Base-by-base conservation (phyloP, 2,797 vertebrate genomes). In the Tapera naevia region DNA sequence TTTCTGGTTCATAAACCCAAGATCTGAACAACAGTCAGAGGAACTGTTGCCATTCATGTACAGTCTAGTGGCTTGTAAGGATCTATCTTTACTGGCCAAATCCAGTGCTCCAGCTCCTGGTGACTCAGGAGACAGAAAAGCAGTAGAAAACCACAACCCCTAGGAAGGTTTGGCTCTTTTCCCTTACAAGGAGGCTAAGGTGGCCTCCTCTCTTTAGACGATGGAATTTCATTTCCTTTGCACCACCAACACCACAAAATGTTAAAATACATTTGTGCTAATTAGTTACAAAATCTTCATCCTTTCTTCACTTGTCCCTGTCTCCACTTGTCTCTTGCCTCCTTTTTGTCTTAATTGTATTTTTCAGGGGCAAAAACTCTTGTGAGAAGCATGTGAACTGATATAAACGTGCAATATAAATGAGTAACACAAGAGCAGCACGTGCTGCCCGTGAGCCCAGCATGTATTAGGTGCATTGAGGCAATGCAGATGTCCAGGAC, bases 381-480 rank as follows among this genome's bases (percentile, higher is more conserved):
- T 18, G 6, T 9, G 11, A 58, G 30, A 61, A 70, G 16, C 6
- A 37, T 8, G 13, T 19, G 32, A 86, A 53, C 37, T 33, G 67
- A 50, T 25, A 65, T 7, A 57, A 41, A 32, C 0, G 1, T 3
- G 5, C 10, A 37, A 32, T 17, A 73, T 6, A 33, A 82, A 30
- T 3, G 11, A 61, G 19, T 21, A 53, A 62, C 30, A 50, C 22
- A 32, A 14, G 32, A 41, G 43, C n/a, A 58, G 43, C 64, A 37
- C 0, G 1, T 17, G 32, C 60, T 48, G 23, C 25, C 41, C 22
- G 3, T 6, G 10, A 46, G 43, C 17, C 24, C 53, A 62, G 53
- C 2, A 0, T 3, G 17, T 15, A 18, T 19, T 12, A 43, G 30
- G 9, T 32, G 33, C 3, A 12, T 11, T 2, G 32, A 61, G 46